Evolutionary conservation across 2,888 invertebrate species (phyloP), one percentile per base, ranked within the genome.

Genomic region (Myopa tessellatipennis): DNA sequence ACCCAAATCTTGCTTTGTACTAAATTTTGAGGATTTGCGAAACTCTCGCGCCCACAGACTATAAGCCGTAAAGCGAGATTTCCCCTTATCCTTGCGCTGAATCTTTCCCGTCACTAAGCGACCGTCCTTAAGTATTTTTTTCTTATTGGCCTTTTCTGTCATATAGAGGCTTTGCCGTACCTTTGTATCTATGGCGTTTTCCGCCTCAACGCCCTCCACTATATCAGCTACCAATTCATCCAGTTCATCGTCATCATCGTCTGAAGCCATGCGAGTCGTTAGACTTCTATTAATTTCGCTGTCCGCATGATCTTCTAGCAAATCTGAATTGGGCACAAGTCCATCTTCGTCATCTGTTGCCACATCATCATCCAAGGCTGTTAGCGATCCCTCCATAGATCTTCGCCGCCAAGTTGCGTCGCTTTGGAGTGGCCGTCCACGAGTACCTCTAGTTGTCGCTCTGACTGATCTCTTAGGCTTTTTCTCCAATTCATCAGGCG

Each of bases 1-100:
- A 85, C 85, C 85, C 61, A 85, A 73, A 77, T 85, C 86, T 18
- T 83, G 81, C 75, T 80, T 80, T 36, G 74, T 81, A n/a, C 81
- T 77, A 74, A 82, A 82, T 52, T 82, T 81, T 0, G 77, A 71
- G 12, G 82, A 93, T 80, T 94, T 93, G 61, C 96, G 91, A 26
- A 94, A 92, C 83, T 95, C 95, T 82, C 95, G 94, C 0, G 96
- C 95, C 96, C 96, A 97, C 86, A 97, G 90, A 93, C 96, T 96
- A 89, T 97, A 97, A 0, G 97, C 97, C 0, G 97, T 96, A 80
- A 94, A 94, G 73, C 95, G 91, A 0, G 94, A 92, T 89, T 94
- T 94, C 40, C 94, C 95, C 90, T 95, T 95, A 83, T 95, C 95
- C 84, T 95, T 95, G 52, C 95, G 90, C 83, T 94, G 94, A 0